These are phyloP conservation scores for Silurus aristotelis DNA, from an alignment of 2,797 vertebrate species.

Conservation along the genomic window DNA sequence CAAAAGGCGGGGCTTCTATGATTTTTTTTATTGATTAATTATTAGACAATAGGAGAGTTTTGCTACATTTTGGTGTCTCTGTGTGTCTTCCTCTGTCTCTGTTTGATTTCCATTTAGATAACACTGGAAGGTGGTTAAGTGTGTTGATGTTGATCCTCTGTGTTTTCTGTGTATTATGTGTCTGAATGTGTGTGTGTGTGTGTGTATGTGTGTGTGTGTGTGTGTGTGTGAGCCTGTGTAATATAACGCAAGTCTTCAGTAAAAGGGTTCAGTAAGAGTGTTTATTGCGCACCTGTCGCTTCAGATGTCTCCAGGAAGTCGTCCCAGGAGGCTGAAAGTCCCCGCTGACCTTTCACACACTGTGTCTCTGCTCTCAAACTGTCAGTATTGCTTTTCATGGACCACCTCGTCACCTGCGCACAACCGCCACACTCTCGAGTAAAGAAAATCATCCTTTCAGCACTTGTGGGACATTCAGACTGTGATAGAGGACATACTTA, in stretches of 20 bases:
- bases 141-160: not conserved
- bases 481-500: too few relatives aligned
- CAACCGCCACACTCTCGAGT: not conserved
- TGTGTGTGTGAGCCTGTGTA: constrained; percentile 7
- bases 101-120: not conserved
- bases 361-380: constrained; percentile 59
- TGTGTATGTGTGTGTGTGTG: constrained; percentile 8
- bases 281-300: constrained; percentile 47
- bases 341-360: constrained; percentile 66
- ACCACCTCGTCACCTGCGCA: constrained; percentile 51
- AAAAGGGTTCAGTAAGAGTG: constrained; percentile 8
- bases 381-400: constrained; percentile 70
- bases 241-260: not conserved
- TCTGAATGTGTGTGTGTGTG: not conserved
- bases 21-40: not conserved
- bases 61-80: not conserved
- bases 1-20: too few relatives aligned
- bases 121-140: constrained; percentile 1
- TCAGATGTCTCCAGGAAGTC: constrained; percentile 46
- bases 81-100: not conserved
- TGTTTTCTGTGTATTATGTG: not conserved
- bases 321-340: constrained; percentile 59
- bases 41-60: too few relatives aligned
- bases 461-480: not conserved
- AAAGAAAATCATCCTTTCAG: not conserved